Base-by-base conservation (phyloP, 2,888 invertebrate species). In the Hirtodrosophila duncani region DNA sequence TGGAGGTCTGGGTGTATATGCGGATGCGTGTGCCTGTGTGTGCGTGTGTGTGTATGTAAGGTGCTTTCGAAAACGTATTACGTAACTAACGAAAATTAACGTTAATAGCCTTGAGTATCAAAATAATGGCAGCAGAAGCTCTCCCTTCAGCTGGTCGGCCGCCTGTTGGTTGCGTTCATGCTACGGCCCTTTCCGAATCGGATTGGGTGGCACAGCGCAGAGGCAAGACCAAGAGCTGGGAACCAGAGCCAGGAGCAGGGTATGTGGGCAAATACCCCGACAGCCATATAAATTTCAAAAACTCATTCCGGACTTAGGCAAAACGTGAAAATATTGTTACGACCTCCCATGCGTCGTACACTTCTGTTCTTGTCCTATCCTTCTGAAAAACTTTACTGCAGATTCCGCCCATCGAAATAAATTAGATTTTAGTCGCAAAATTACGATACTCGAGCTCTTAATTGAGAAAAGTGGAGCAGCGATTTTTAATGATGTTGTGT, bases 241-340 rank as follows among this genome's bases (percentile, higher is more conserved):
- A 21, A 11, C 18, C 10, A 14, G 26, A 17, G 18, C 5, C 9
- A 13, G 20, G 31, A 43, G 34, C 23, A 21, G 37, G 51, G 39
- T 33, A 31, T 26, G 26, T 20, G 16, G 38, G 48, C 20, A 5
- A 29, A 20, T 9, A 14, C 9, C 13, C 16, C 29, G 44, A 31
- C 52, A 41, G 43, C 44, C 55, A 58, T 63, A 77, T 80, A 77
- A 77, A 80, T 72, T 70, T 57, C 66, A 56, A 56, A 72, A 80
- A 68, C 70, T 62, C 81, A 77, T 80, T 80, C 78, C 74, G 67
- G 78, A 74, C 81, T 80, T 77, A 78, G 80, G 74, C 67, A 70
- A 77, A 80, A 77, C 78, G 75, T 72, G 71, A 79, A 83, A 83
- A 83, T 83, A 83, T 82, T 81, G 81, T 80, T 80, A 83, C 57